These are phyloP conservation scores for Rhaphigaster nebulosa DNA, from an alignment of 2,888 invertebrate genomes.

Conservation along the genomic window DNA sequence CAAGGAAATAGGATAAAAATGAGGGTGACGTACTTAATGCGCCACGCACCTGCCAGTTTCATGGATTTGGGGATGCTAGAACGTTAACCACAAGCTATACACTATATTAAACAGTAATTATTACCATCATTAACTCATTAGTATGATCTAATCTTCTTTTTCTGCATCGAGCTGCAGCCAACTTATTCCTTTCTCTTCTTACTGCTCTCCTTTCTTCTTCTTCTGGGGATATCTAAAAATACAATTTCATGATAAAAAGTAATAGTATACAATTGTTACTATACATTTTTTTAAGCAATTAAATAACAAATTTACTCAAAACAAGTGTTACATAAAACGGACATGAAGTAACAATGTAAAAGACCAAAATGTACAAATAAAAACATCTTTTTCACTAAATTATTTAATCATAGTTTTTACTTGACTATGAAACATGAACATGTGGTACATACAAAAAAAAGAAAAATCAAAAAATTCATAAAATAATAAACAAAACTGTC, in stretches of 20 bases:
- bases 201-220: slow-evolving; percentile 91
- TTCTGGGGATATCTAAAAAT: slow-evolving; percentile 82
- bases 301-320: not conserved
- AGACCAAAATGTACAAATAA: not conserved
- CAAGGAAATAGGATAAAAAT: no score
- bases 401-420: not conserved
- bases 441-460: not conserved
- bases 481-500: not conserved
- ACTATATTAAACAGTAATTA: not conserved
- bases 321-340: not conserved
- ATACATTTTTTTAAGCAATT: not conserved
- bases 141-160: slow-evolving; percentile 97
- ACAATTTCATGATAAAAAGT: slow-evolving; percentile 56
- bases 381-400: not conserved
- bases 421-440: not conserved
- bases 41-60: no score
- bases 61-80: no score
- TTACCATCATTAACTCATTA: slow-evolving; percentile 81
- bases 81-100: not conserved
- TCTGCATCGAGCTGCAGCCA: slow-evolving; percentile 97
- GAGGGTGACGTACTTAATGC: no score
- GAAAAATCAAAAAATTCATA: not conserved
- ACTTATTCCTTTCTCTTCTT: slow-evolving; percentile 94
- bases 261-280: not conserved
- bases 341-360: not conserved